A percentile compares a stretch with the other conserved stretches of the same genome.
Conservation (phyloP, 2,113 vertebrate genomes). For the Pedetes capensis region DNA sequence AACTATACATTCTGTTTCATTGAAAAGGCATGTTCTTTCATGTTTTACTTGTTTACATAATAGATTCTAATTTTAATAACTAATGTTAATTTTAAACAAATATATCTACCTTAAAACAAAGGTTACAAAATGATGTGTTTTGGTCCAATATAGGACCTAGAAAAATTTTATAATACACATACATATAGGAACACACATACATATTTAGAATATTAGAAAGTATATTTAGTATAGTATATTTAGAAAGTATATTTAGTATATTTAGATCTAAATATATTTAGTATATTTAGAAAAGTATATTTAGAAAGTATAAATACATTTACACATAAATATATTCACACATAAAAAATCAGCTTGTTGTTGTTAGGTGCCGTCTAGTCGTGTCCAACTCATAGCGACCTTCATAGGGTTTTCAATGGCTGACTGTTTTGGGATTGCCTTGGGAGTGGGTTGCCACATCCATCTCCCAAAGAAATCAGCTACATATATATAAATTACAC, state of each 20-base stretch:
- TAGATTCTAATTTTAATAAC: conserved; percentile 19
- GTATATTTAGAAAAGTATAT: neutral
- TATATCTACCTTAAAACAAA: neutral
- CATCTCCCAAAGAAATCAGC: too few species aligned
- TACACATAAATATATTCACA: neutral
- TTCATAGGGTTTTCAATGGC: too few species aligned
- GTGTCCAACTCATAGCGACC: too few species aligned
- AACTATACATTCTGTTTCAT: neutral
- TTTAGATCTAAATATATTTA: neutral
- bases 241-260: neutral
- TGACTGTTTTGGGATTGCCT: too few species aligned
- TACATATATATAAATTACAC: neutral
- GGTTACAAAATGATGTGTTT: neutral
- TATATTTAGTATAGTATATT: neutral
- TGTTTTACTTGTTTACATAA: neutral
- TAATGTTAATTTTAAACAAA: conserved; percentile 22
- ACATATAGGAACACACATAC: neutral
- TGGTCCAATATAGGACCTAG: neutral
- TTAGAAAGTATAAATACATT: neutral
- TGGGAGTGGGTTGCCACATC: too few species aligned
- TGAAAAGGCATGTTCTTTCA: neutral
- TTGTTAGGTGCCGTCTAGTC: too few species aligned
- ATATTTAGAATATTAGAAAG: too few species aligned
- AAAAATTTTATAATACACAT: neutral
- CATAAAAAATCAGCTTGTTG: too few species aligned